Percentiles rank a stretch among this genome's conserved stretches.
These are phyloP conservation scores for Synanthedon myopaeformis DNA, from an alignment of 2,888 invertebrate genomes.

Conservation along the genomic window DNA sequence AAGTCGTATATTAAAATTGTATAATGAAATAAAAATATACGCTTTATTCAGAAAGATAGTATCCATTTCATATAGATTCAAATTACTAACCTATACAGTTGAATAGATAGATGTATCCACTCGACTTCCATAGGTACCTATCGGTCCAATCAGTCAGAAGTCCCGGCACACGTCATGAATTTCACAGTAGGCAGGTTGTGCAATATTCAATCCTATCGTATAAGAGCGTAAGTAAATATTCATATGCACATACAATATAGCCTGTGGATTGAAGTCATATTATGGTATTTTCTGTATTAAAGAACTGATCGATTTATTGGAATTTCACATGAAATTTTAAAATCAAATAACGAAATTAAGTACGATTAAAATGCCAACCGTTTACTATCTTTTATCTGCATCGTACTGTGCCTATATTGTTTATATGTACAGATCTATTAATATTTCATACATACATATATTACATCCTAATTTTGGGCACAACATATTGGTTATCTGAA, in stretches of 20 bases:
- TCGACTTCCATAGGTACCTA: constrained; percentile 22
- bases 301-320: neutral
- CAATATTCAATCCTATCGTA: constrained; percentile 33
- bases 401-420: too few relatives aligned
- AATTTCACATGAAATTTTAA: neutral
- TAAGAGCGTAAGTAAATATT: constrained; percentile 2
- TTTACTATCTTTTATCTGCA: too few relatives aligned
- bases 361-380: too few relatives aligned
- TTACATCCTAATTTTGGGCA: too few relatives aligned
- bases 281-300: neutral
- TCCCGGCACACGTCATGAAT: constrained; percentile 50
- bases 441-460: too few relatives aligned
- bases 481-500: too few relatives aligned
- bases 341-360: neutral
- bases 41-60: too few relatives aligned
- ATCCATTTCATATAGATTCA: too few relatives aligned
- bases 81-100: too few relatives aligned
- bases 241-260: neutral
- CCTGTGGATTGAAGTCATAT: neutral
- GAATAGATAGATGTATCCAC: constrained; percentile 11
- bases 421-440: too few relatives aligned
- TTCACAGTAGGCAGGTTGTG: constrained; percentile 37
- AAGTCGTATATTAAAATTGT: too few relatives aligned
- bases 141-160: constrained; percentile 51
- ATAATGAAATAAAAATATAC: too few relatives aligned